phyloP scores from a whole-genome alignment of 2,797 vertebrate genomes.

The Echeneis naucrates region DNA sequence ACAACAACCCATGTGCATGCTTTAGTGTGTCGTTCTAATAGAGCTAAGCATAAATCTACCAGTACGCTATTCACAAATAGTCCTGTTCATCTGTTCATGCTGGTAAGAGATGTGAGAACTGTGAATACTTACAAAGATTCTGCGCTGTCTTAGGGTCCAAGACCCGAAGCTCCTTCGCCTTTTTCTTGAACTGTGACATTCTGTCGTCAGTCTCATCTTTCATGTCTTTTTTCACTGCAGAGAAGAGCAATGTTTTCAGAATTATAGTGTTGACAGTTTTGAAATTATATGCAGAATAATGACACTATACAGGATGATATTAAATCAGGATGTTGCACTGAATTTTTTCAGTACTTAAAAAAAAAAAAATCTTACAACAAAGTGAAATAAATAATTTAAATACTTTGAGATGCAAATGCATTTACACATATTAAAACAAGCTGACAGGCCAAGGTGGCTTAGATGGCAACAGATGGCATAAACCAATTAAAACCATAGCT shows the following conservation, averaged over 20 bases:
- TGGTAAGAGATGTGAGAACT: slow-evolving; percentile 13
- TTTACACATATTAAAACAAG: slow-evolving; percentile 9
- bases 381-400: slow-evolving; percentile 24
- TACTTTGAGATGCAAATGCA: slow-evolving; percentile 31
- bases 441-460: slow-evolving; percentile 5
- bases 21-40: too few species aligned
- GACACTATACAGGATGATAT: not conserved
- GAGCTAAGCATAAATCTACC: slow-evolving; percentile 29
- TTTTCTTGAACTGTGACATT: slow-evolving; percentile 90
- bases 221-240: slow-evolving; percentile 88
- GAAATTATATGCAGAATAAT: slow-evolving; percentile 4
- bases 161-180: slow-evolving; percentile 93
- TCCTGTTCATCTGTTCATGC: slow-evolving; percentile 3
- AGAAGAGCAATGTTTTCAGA: not conserved
- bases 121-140: slow-evolving; percentile 93
- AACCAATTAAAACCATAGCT: slow-evolving; percentile 36
- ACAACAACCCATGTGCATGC: slow-evolving; percentile 7
- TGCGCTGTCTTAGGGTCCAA: slow-evolving; percentile 95
- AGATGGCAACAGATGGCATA: slow-evolving; percentile 33
- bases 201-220: slow-evolving; percentile 87
- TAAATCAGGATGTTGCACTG: slow-evolving; percentile 15
- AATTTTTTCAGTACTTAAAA: not conserved
- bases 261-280: not conserved
- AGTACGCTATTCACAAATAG: slow-evolving; percentile 3
- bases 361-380: slow-evolving; percentile 7